Conservation (phyloP, 2,888 invertebrate species). For the Idaea aversata region DNA sequence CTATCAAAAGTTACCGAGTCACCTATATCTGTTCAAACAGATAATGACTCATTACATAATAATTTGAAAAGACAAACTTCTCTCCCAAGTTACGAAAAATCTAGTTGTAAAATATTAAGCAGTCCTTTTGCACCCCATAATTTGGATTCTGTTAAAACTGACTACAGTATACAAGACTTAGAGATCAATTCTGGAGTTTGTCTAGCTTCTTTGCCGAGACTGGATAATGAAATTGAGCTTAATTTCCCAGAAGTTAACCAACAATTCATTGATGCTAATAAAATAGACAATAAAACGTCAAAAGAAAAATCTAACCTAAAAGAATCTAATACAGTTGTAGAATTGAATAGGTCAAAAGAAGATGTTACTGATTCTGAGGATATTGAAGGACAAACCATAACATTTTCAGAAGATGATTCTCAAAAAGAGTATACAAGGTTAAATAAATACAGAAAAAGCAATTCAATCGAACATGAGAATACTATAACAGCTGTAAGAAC, state of each 20-base stretch:
- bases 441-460: constrained; percentile 63
- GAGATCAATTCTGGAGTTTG: constrained; percentile 70
- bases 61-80: constrained; percentile 39
- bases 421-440: constrained; percentile 60
- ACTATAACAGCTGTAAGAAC: constrained; percentile 45
- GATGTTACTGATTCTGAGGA: background rate
- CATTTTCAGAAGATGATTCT: constrained; percentile 27
- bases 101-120: constrained; percentile 67
- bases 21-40: constrained; percentile 37
- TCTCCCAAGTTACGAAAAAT: constrained; percentile 35
- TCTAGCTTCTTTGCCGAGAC: constrained; percentile 66
- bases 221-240: constrained; percentile 74
- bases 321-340: background rate
- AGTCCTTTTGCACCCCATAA: constrained; percentile 50
- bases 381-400: background rate
- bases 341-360: background rate
- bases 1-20: constrained; percentile 43
- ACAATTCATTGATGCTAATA: constrained; percentile 74
- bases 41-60: constrained; percentile 42
- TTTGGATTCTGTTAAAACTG: constrained; percentile 49
- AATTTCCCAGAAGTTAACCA: constrained; percentile 75
- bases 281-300: constrained; percentile 38
- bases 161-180: constrained; percentile 66
- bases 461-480: constrained; percentile 32
- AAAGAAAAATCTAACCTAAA: background rate